Evolutionary conservation across 2,113 vertebrate species (phyloP).

Genomic region (Actinemys pallida): DNA sequence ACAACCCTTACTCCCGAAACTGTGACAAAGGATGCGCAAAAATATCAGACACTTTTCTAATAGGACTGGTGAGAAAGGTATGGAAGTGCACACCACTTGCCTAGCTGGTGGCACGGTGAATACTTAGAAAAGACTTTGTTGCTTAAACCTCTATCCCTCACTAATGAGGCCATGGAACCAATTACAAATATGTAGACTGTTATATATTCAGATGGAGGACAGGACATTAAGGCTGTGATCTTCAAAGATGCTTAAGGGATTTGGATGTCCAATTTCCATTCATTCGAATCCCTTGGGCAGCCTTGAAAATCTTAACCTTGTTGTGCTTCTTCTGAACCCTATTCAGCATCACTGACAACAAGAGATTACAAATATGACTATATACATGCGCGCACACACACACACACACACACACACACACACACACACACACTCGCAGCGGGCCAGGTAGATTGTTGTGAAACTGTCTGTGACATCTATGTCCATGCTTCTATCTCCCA

Average conservation of each 20-base stretch:
- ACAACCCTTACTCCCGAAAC: too few species aligned
- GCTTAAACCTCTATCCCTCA: not conserved
- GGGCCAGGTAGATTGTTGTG: not conserved
- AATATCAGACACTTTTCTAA: too few species aligned
- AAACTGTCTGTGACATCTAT: not conserved
- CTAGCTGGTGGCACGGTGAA: not conserved
- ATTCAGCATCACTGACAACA: not conserved
- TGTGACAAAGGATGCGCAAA: too few species aligned
- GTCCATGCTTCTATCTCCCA: not conserved
- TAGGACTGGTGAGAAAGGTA: too few species aligned
- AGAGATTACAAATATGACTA: too few species aligned
- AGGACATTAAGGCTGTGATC: not conserved
- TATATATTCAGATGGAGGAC: not conserved
- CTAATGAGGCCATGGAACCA: not conserved
- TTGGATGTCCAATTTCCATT: too few species aligned
- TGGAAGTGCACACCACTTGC: too few species aligned
- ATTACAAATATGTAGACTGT: not conserved
- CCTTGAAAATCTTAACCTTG: not conserved
- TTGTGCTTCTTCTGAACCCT: not conserved
- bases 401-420: too few species aligned
- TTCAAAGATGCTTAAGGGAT: rapidly evolving
- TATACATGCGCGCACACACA: too few species aligned
- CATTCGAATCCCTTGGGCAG: not conserved
- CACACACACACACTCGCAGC: not conserved
- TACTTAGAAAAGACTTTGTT: not conserved